Evolutionary conservation across 2,113 vertebrate genomes (phyloP).

Genomic region (Rhinopomastus cyanomelas): DNA sequence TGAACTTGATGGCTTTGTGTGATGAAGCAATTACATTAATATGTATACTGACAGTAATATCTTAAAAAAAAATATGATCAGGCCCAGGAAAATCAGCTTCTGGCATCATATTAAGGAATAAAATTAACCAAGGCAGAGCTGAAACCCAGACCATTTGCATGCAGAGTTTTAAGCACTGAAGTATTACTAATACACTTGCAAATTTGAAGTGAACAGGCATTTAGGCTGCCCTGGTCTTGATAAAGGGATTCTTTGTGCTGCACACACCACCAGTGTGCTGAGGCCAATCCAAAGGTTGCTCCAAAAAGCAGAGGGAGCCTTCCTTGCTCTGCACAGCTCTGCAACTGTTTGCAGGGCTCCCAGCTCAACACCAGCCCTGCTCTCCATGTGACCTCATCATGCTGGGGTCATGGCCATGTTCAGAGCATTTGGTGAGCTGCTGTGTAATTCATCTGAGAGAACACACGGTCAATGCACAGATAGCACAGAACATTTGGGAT

Average conservation of each 20-base stretch:
- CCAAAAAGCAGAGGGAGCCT: neutral
- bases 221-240: neutral
- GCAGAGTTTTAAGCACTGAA: neutral
- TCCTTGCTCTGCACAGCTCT: neutral
- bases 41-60: too few species aligned
- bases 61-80: neutral
- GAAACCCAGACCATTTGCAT: neutral
- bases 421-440: neutral
- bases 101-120: neutral
- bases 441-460: neutral
- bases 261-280: rapidly evolving
- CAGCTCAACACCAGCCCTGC: neutral
- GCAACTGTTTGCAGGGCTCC: rapidly evolving
- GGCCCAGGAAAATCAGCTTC: neutral
- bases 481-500: too few species aligned
- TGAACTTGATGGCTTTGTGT: neutral
- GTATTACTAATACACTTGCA: neutral
- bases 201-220: neutral
- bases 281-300: neutral
- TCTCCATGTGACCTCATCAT: rapidly evolving
- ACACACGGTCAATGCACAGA: rapidly evolving
- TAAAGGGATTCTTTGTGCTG: neutral
- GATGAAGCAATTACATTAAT: slow-evolving; percentile 8
- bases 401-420: neutral
- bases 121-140: neutral